Evolutionary conservation across 2,113 vertebrate species (phyloP).

Genomic region (Porphyrio hochstetteri): DNA sequence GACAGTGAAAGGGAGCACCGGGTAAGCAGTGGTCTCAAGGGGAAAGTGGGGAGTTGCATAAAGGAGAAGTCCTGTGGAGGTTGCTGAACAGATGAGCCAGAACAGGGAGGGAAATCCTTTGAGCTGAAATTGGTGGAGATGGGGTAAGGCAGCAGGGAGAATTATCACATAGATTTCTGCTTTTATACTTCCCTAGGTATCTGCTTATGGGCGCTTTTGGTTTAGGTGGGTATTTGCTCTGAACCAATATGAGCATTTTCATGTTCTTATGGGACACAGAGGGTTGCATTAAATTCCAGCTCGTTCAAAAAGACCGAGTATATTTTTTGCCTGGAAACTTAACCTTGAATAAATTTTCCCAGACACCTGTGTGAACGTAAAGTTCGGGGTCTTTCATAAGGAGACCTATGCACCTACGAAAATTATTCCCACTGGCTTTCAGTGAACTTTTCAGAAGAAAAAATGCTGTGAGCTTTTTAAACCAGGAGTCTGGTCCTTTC

Average conservation of each 20-base stretch:
- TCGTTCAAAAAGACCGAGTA: neutral
- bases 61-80: neutral
- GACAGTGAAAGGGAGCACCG: neutral
- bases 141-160: neutral
- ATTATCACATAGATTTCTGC: neutral
- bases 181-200: neutral
- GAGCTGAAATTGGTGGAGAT: neutral
- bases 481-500: neutral
- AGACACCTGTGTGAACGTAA: neutral
- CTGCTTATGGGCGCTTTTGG: neutral
- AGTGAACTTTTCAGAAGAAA: constrained; percentile 15
- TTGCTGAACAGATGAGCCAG: neutral
- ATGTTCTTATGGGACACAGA: neutral
- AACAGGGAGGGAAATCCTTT: neutral
- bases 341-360: neutral
- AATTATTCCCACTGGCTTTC: neutral
- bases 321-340: neutral
- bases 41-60: neutral
- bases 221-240: neutral
- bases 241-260: neutral
- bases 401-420: neutral
- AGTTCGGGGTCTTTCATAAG: neutral
- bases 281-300: neutral
- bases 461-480: neutral
- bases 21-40: neutral